Conservation (phyloP, 1,140 invertebrate species). For the Forficula auricularia region DNA sequence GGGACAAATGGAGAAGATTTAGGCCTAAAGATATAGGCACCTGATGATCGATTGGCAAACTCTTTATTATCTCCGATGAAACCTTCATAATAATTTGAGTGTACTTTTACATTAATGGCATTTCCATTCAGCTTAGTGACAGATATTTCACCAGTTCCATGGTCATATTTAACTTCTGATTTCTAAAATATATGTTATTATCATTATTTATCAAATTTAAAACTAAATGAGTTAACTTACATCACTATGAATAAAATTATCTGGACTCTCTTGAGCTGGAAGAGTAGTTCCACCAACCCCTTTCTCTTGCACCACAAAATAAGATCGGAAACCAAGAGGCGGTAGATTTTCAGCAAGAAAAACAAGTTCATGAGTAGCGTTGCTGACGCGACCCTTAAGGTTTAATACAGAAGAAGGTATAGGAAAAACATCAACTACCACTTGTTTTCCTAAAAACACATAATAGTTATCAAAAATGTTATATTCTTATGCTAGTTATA, state of each 20-base stretch:
- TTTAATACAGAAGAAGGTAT: constrained; percentile 36
- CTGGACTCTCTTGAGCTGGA: not conserved
- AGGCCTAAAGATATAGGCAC: constrained; percentile 48
- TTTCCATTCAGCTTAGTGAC: too few relatives aligned
- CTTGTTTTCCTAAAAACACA: constrained; percentile 19
- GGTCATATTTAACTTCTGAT: too few relatives aligned
- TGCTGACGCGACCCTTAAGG: constrained; percentile 42
- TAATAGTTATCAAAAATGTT: constrained; percentile 3
- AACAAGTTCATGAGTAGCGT: constrained; percentile 25
- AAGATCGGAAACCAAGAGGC: constrained; percentile 25
- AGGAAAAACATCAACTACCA: constrained; percentile 40
- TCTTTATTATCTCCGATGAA: constrained; percentile 28
- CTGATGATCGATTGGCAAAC: constrained; percentile 27
- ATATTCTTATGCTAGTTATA: constrained; percentile 1
- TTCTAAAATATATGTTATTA: constrained; percentile 24
- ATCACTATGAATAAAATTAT: not conserved
- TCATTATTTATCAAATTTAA: too few relatives aligned
- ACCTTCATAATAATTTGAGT: constrained; percentile 36
- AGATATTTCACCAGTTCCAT: too few relatives aligned
- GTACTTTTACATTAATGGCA: too few relatives aligned
- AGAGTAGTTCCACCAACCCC: too few relatives aligned
- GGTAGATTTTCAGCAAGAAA: constrained; percentile 28
- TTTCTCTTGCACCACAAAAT: constrained; percentile 14
- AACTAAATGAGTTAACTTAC: not conserved
- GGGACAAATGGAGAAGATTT: constrained; percentile 17